Conservation (phyloP, 1,140 invertebrate genomes). For the Anastrepha obliqua region DNA sequence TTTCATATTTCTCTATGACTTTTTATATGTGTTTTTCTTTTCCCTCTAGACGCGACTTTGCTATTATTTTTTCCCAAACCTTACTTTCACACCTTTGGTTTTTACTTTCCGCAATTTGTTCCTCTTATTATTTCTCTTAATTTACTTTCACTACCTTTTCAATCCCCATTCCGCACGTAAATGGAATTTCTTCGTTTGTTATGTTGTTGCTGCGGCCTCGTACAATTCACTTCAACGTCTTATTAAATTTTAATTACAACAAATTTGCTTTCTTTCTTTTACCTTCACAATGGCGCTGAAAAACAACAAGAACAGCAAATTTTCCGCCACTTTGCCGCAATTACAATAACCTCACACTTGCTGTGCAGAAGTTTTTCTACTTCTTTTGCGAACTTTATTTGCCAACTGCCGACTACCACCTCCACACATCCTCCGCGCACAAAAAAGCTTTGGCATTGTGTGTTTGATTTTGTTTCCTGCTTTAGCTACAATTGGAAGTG, state of each 20-base stretch:
- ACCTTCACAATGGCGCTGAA: neutral
- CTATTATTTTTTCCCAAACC: too few species aligned
- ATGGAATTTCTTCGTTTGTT: neutral
- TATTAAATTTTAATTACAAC: conserved; percentile 44
- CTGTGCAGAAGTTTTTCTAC: neutral
- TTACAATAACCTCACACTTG: conserved; percentile 19
- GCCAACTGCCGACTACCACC: neutral
- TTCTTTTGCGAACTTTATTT: conserved; percentile 17
- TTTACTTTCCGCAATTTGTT: neutral
- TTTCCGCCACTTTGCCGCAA: conserved; percentile 24
- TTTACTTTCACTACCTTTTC: conserved; percentile 24
- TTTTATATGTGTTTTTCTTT: too few species aligned
- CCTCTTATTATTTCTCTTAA: neutral
- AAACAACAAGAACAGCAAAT: neutral
- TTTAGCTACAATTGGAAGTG: neutral
- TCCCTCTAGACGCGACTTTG: neutral
- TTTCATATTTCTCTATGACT: too few species aligned
- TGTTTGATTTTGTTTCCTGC: neutral
- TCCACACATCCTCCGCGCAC: neutral
- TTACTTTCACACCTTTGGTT: neutral
- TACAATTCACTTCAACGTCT: conserved; percentile 17
- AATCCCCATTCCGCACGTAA: neutral
- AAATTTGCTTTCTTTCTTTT: neutral
- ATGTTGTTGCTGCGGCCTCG: neutral
- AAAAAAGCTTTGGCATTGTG: neutral